Conservation (phyloP, 2,797 vertebrate genomes). For the Microctenopoma steveboyesi region DNA sequence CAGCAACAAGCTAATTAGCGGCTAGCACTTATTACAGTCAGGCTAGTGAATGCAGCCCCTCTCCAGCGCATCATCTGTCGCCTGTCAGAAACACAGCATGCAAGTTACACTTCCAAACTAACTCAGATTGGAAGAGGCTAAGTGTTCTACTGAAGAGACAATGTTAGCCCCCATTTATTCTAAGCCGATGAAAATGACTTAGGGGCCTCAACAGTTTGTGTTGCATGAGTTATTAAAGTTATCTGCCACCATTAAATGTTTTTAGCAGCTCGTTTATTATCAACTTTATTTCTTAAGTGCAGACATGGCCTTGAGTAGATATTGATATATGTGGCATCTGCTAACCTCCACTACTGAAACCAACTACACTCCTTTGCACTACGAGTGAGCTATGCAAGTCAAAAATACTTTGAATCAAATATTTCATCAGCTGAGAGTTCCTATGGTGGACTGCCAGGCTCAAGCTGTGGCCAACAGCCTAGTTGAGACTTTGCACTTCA, state of each 20-base stretch:
- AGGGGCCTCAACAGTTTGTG: conserved; percentile 35
- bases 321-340: too few species aligned
- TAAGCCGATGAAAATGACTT: conserved; percentile 53
- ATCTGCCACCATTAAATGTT: background rate
- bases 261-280: background rate
- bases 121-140: conserved; percentile 55
- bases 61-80: conserved; percentile 70
- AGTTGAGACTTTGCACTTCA: too few species aligned
- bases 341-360: too few species aligned
- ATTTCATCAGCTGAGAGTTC: conserved; percentile 29
- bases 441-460: background rate
- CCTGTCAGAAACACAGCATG: conserved; percentile 73
- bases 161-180: conserved; percentile 48
- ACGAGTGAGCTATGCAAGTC: too few species aligned
- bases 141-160: conserved; percentile 57
- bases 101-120: conserved; percentile 47
- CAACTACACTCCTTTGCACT: too few species aligned
- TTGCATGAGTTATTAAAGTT: conserved; percentile 37
- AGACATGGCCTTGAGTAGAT: too few species aligned
- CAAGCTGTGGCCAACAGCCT: too few species aligned
- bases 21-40: conserved; percentile 76
- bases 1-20: conserved; percentile 79
- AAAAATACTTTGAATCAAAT: conserved; percentile 26
- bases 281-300: conserved; percentile 3
- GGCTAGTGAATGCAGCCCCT: conserved; percentile 56